Conservation (phyloP, 2,888 invertebrate genomes). For the Scaptomyza polygonia region DNA sequence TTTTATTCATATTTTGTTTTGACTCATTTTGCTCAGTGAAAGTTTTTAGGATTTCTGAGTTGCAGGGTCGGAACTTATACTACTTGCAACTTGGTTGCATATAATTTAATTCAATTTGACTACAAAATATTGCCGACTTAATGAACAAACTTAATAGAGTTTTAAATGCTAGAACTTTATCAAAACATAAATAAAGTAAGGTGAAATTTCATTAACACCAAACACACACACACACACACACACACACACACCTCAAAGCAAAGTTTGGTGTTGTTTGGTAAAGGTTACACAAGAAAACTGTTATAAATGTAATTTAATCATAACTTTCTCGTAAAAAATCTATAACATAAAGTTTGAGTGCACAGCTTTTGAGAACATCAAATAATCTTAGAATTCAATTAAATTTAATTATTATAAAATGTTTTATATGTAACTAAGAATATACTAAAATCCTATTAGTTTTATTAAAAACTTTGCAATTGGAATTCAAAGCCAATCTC, state of each 20-base stretch:
- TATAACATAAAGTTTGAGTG: neutral
- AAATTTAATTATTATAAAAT: neutral
- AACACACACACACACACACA: no score
- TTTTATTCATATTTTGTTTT: slow-evolving; percentile 4
- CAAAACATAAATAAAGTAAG: slow-evolving; percentile 27
- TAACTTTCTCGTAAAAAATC: neutral
- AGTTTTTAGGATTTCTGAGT: slow-evolving; percentile 54
- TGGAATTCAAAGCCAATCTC: neutral
- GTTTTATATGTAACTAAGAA: neutral
- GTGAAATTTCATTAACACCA: slow-evolving; percentile 14
- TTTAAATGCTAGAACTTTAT: slow-evolving; percentile 42
- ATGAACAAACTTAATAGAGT: slow-evolving; percentile 46
- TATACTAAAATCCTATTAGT: neutral
- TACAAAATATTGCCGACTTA: slow-evolving; percentile 64
- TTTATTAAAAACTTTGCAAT: no score
- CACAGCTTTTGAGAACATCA: neutral
- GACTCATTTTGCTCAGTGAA: slow-evolving; percentile 28
- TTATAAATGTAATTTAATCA: neutral
- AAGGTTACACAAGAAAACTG: neutral
- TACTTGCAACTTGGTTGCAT: slow-evolving; percentile 58
- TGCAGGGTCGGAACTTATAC: slow-evolving; percentile 37
- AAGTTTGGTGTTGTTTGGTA: neutral
- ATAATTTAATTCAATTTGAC: slow-evolving; percentile 74
- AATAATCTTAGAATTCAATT: neutral
- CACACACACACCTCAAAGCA: neutral